A percentile compares a stretch with the other conserved stretches of the same genome.
Evolutionary conservation across 2,113 vertebrate species (phyloP).

Genomic region (Xenopus laevis): DNA sequence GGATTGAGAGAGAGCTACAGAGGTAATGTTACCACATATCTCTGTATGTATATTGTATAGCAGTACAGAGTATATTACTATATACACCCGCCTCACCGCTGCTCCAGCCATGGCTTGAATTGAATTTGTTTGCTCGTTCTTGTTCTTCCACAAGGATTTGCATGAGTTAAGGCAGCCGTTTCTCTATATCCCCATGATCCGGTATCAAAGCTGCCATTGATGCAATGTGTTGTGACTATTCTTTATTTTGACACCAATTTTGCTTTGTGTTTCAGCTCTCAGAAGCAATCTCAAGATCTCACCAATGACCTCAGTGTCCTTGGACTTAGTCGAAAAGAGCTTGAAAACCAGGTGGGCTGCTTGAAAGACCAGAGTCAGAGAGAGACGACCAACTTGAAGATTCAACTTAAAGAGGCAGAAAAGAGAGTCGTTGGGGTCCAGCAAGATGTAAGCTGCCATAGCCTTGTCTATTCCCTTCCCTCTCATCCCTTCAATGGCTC

Average conservation of each 20-base stretch:
- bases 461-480: background rate
- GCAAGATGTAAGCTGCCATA: slow-evolving; percentile 76
- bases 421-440: slow-evolving; percentile 84
- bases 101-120: no score
- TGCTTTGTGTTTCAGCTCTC: slow-evolving; percentile 70
- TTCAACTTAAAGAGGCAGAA: slow-evolving; percentile 85
- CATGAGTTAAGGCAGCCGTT: no score
- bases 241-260: no score
- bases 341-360: slow-evolving; percentile 85
- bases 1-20: slow-evolving; percentile 83
- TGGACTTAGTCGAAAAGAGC: slow-evolving; percentile 81
- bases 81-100: no score
- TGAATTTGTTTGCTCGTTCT: no score
- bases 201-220: no score
- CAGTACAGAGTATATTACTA: no score
- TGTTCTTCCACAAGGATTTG: no score
- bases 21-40: slow-evolving; percentile 65
- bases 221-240: no score
- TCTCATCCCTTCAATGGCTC: no score
- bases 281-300: slow-evolving; percentile 81
- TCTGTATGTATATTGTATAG: no score
- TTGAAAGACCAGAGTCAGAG: slow-evolving; percentile 87
- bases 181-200: no score
- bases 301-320: slow-evolving; percentile 81
- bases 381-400: slow-evolving; percentile 78